Evolutionary conservation across 2,113 vertebrate genomes (phyloP), one percentile per base, ranked within the genome.

Genomic region (Erythrocercus mccallii): DNA sequence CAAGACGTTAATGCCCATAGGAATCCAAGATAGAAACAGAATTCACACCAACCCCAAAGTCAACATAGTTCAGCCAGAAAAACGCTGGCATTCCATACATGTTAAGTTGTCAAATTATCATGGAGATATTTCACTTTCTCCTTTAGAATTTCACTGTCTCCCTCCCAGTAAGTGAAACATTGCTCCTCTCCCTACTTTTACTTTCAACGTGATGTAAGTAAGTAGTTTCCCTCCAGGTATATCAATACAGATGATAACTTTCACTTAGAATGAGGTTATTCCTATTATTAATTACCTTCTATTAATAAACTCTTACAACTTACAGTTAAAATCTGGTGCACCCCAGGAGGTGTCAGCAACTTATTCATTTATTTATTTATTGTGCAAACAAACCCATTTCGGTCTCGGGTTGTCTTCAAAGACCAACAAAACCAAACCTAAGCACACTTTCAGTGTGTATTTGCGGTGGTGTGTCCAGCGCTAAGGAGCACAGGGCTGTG

Each of bases 371-470:
- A 42, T 42, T 42, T 42, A 42, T 42, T 54, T 47, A 15, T 2
- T 27, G 22, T 15, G 15, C 1, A 68, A 62, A 62, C 30, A 69
- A 48, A 38, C 3, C 12, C 18, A 5, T 22, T 85, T 60, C 78
- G 51, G 28, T 10, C 35, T 24, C 5, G 7, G 35, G 27, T 33
- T 33, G 64, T 11, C 64, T n/a, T 40, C 31, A 18, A 27, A 53
- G n/a, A 24, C 19, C 21, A 61, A 33, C 33, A 8, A 33, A 28
- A 10, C 27, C 62, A 27, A 64, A 51, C 3, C 33, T 3, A 31
- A 60, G n/a, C 0, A 4, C 3, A 0, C 22, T 45, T 53, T 16
- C 37, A 1, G 8, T 0, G 8, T 0, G 35, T 4, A 2, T 61
- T 24, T 40, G 25, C 1, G 38, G 30, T 1, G 31, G 1, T 27